Base-by-base conservation (phyloP, 2,888 invertebrate genomes). In the Venusia cambrica region DNA sequence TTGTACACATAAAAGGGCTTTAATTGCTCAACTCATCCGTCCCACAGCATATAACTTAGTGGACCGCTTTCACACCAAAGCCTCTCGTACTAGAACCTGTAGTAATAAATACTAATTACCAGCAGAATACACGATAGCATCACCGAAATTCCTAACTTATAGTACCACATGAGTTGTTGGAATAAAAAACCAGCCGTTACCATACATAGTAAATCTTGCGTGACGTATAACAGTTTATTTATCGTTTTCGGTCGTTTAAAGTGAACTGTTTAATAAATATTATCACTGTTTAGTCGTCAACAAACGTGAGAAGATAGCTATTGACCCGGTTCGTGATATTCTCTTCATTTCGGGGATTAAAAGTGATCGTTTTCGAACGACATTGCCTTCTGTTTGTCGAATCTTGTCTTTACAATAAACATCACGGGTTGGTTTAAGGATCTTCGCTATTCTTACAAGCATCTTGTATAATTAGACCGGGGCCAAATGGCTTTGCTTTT, bases 231-330 rank as follows among this genome's bases (percentile, higher is more conserved):
- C 79, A 73, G 74, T 74, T 63, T 85, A 84, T 87, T 85, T 85
- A 87, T 85, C 55, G 72, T 60, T 55, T 72, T 62, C 69, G 67
- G 73, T 72, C 75, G 75, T 73, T 77, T 69, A 68, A 62, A 78
- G 67, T 74, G 76, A 81, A 80, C 74, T 73, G 71, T 83, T 85
- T 85, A 84, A 87, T 84, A 85, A 84, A 87, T 83, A 83, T 83
- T 83, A 85, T 87, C 83, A 80, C 81, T 83, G 71, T 72, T n/a
- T n/a, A 70, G 79, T 74, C 80, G 73, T 76, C 83, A 79, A 83
- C 81, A 84, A 83, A 83, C 85, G 84, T 85, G 85, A 83, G 84
- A 87, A 85, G 81, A 81, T 79, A 77, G 78, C 74, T 73, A 73
- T 69, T 80, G 84, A 83, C 83, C 83, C 73, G 72, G 75, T 77